phyloP scores from a whole-genome alignment of 2,888 invertebrate species.

The Dicyrtoma fusca region DNA sequence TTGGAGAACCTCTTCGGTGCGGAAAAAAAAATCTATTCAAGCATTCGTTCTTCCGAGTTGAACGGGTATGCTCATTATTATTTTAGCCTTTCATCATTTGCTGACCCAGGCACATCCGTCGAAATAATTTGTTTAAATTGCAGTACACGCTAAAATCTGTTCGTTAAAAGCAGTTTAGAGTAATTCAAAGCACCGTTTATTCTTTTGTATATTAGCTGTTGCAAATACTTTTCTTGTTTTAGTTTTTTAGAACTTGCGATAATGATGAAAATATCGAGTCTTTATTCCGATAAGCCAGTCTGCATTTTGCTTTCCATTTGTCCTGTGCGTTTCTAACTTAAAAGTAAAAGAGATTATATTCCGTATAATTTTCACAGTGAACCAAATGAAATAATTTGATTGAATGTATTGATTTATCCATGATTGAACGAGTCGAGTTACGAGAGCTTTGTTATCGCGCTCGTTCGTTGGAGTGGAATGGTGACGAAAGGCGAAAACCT shows the following conservation, averaged over 20 bases:
- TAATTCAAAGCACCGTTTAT: too few species aligned
- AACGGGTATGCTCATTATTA: slow-evolving; percentile 24
- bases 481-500: slow-evolving; percentile 14
- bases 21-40: slow-evolving; percentile 4
- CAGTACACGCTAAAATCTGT: too few species aligned
- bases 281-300: neutral
- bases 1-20: slow-evolving; percentile 18
- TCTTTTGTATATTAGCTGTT: neutral
- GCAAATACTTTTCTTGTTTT: neutral
- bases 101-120: neutral
- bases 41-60: slow-evolving; percentile 16
- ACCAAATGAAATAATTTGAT: slow-evolving; percentile 1
- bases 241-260: too few species aligned
- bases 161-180: too few species aligned
- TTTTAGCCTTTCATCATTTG: slow-evolving; percentile 21
- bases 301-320: neutral
- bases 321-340: neutral
- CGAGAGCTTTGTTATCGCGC: slow-evolving; percentile 19
- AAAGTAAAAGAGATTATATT: neutral
- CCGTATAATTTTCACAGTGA: neutral
- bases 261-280: too few species aligned
- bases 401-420: slow-evolving; percentile 32
- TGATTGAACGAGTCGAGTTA: slow-evolving; percentile 27
- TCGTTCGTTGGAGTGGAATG: slow-evolving; percentile 23
- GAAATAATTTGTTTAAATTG: too few species aligned